These are phyloP conservation scores for Tor tambroides DNA, from an alignment of 2,113 vertebrate genomes.

Conservation along the genomic window DNA sequence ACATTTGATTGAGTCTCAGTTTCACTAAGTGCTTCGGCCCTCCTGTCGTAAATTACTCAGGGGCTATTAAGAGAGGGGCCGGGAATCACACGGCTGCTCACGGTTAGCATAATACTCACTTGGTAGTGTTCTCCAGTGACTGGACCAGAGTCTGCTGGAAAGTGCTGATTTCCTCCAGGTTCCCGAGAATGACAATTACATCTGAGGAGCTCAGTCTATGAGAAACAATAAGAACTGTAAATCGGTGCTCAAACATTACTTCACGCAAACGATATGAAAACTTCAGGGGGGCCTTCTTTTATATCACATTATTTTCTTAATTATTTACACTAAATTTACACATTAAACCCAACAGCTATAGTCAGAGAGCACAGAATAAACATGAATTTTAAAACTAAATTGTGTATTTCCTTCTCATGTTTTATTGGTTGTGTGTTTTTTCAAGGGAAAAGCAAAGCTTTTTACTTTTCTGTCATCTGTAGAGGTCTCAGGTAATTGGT, in stretches of 20 bases:
- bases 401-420: background rate
- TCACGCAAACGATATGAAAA: background rate
- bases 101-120: constrained; percentile 78
- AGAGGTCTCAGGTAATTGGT: constrained; percentile 91
- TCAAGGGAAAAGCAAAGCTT: background rate
- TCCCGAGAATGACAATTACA: constrained; percentile 88
- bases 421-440: background rate
- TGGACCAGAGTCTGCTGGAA: constrained; percentile 98
- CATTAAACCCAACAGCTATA: background rate
- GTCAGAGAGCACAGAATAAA: background rate
- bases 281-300: too few relatives aligned
- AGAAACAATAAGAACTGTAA: background rate
- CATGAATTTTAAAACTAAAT: background rate
- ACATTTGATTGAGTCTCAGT: constrained; percentile 10
- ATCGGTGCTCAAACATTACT: background rate
- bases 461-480: constrained; percentile 93
- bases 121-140: constrained; percentile 95
- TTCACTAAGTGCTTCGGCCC: constrained; percentile 10
- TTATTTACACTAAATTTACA: background rate
- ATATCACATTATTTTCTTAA: background rate
- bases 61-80: constrained; percentile 21
- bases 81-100: background rate
- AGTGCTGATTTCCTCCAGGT: constrained; percentile 95
- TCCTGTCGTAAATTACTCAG: constrained; percentile 53
- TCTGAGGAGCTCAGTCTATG: constrained; percentile 84